These are phyloP conservation scores for Calonectris borealis DNA, from an alignment of 2,113 vertebrate species.

Conservation along the genomic window DNA sequence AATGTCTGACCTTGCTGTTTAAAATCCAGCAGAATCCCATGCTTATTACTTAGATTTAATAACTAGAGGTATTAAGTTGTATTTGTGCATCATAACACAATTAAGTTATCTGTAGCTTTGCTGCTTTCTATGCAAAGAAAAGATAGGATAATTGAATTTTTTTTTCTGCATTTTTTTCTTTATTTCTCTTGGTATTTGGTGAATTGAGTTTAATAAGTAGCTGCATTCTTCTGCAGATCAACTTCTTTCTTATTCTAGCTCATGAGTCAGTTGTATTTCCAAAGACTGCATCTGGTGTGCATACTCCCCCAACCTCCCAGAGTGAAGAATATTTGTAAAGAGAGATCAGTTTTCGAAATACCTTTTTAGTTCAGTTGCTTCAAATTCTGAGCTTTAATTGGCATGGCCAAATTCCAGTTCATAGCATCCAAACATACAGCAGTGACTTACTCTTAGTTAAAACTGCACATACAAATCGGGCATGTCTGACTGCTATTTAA, in stretches of 20 bases:
- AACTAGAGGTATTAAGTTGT: background rate
- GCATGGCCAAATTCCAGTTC: background rate
- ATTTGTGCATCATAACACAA: background rate
- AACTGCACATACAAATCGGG: background rate
- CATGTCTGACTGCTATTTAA: background rate
- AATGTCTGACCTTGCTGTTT: background rate
- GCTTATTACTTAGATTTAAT: background rate
- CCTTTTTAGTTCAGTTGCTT: background rate
- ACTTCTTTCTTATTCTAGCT: background rate
- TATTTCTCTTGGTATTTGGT: background rate
- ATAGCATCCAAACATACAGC: background rate
- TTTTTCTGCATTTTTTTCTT: background rate
- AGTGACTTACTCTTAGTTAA: constrained; percentile 11
- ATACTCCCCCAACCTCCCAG: background rate
- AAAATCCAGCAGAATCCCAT: background rate
- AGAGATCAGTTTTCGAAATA: background rate
- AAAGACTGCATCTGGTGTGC: background rate
- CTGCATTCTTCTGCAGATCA: background rate
- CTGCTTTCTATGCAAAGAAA: background rate
- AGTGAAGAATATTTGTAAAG: background rate
- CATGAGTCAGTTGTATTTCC: constrained; percentile 47
- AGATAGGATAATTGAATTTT: background rate
- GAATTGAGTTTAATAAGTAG: background rate
- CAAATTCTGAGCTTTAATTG: background rate
- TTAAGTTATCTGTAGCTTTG: background rate